A percentile compares a stretch with the other conserved stretches of the same genome.
phyloP scores from a whole-genome alignment of 2,113 vertebrate genomes.

The Orthonyx spaldingii region DNA sequence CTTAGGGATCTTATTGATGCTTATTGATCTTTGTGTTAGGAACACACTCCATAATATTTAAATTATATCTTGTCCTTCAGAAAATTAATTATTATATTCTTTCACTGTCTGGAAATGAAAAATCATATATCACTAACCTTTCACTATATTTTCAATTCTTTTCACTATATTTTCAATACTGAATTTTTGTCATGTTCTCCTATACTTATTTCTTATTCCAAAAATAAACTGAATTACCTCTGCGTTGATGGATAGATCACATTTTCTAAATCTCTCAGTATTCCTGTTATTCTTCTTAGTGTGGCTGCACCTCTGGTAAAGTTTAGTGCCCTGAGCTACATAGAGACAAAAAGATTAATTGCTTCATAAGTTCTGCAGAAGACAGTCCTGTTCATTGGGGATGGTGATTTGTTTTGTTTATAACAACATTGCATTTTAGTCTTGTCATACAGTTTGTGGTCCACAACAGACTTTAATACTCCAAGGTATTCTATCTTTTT shows the following conservation, averaged over 20 bases:
- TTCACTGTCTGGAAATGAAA: background rate
- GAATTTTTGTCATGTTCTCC: background rate
- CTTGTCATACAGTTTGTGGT: background rate
- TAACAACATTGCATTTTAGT: background rate
- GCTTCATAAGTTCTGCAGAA: conserved; percentile 42
- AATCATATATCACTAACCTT: background rate
- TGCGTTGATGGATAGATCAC: background rate
- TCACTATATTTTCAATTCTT: background rate
- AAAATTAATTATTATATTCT: background rate
- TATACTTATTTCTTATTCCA: background rate
- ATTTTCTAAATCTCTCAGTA: background rate
- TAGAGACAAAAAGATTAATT: conserved; percentile 35
- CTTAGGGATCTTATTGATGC: background rate
- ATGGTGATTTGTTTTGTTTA: background rate
- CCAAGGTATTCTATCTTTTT: background rate
- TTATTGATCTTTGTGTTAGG: background rate
- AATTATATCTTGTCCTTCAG: background rate
- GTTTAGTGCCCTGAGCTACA: background rate
- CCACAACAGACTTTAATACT: background rate
- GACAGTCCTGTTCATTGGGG: conserved; percentile 5
- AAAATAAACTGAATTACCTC: background rate
- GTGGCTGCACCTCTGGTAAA: background rate
- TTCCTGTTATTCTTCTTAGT: background rate
- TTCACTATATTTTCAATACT: background rate
- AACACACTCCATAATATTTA: background rate